Evolutionary conservation across 1,140 invertebrate species (phyloP), one percentile per base, ranked within the genome.

Genomic region (Saccostrea cuccullata): DNA sequence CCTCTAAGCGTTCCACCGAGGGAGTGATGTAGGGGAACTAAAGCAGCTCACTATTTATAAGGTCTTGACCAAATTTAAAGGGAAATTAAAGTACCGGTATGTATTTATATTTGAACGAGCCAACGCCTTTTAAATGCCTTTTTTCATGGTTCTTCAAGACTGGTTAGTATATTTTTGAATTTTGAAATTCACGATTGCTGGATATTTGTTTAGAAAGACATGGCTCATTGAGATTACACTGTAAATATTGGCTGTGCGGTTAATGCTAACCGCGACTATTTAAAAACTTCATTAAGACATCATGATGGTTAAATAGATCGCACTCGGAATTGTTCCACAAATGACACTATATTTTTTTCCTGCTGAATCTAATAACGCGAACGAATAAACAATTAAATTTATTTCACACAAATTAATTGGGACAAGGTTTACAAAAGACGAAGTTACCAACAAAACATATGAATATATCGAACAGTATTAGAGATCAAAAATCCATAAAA

Each of bases 111-210:
- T 77, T 30, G 6, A 26, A 36, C 70, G 26, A 12, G 70, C 23
- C 70, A 30, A 77, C 70, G 30, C 30, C 70, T 77, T 77, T 77
- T 77, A 26, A 77, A 36, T 77, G 58, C 15, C 58, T 20, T 64
- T 12, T 64, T 6, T n/a, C 58, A 77, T 36, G 4, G 70, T 26
- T 77, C 23, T 77, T 15, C 26, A 77, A 40, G 26, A 64, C 58
- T 64, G 23, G 70, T 23, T 77, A 77, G 70, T 64, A 20, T 20
- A 64, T 77, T 36, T 36, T 36, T 30, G 70, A 36, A 77, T 77
- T 77, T 77, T 30, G 70, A 77, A 77, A 77, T 77, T 12, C 70
- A 30, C 11, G 70, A 30, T 67, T 67, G 15, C 23, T 30, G 70
- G 23, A 13, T 2, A 36, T 77, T 15, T 77, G 70, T 77, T 36